Evolutionary conservation across 2,888 invertebrate species (phyloP).

Genomic region (Lochmaea crataegi): DNA sequence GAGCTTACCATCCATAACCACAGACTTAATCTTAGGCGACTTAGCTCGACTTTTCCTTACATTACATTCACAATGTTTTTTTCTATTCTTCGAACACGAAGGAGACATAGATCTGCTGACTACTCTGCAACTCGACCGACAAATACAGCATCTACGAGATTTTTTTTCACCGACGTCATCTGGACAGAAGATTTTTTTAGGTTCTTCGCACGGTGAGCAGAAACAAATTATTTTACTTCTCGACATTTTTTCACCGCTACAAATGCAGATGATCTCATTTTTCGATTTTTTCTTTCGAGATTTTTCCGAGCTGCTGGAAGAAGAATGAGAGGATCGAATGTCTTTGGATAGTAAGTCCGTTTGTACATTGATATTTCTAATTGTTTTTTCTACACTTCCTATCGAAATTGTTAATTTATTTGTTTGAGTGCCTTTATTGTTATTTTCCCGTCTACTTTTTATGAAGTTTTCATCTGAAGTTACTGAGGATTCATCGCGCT

Average conservation of each 20-base stretch:
- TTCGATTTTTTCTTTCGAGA: background rate
- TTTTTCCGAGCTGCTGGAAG: background rate
- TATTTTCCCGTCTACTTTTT: background rate
- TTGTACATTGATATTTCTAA: background rate
- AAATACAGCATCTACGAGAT: background rate
- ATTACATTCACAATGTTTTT: background rate
- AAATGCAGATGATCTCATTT: background rate
- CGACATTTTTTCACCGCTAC: background rate
- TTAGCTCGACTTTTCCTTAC: background rate
- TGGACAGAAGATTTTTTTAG: background rate
- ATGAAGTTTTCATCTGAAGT: background rate
- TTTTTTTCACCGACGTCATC: background rate
- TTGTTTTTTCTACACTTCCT: too few species aligned
- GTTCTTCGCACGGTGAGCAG: background rate
- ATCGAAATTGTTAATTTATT: too few species aligned
- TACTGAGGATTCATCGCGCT: background rate
- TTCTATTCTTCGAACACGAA: background rate
- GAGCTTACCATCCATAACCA: background rate
- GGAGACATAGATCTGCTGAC: background rate
- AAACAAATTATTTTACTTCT: background rate
- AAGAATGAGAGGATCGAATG: background rate
- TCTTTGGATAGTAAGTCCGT: conserved; percentile 10
- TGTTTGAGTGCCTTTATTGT: background rate
- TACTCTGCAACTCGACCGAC: background rate
- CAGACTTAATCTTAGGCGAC: background rate